Evolutionary conservation across 2,888 invertebrate genomes (phyloP).

Genomic region (Athalia circularis): DNA sequence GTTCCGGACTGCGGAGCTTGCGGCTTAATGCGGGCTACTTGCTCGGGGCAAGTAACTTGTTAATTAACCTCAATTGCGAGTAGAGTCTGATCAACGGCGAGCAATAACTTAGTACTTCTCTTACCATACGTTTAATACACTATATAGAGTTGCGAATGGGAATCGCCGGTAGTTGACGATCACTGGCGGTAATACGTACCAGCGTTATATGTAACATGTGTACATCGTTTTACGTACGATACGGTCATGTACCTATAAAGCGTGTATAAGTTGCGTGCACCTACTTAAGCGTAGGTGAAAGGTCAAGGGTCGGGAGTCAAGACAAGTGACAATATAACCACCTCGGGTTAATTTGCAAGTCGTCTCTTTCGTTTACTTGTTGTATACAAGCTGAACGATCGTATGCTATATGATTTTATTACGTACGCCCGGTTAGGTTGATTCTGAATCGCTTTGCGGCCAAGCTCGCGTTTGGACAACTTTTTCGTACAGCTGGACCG

Average conservation of each 20-base stretch:
- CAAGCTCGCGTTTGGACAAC: too few relatives aligned
- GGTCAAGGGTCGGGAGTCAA: slow-evolving; percentile 14
- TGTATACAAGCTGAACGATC: not conserved
- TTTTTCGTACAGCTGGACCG: too few relatives aligned
- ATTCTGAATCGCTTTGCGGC: too few relatives aligned
- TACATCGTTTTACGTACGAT: not conserved
- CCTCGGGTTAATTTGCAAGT: not conserved
- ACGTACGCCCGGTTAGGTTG: too few relatives aligned
- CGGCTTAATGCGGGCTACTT: not conserved
- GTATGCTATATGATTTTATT: not conserved
- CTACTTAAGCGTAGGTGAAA: not conserved
- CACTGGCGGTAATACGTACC: not conserved
- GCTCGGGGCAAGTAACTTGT: slow-evolving; percentile 31
- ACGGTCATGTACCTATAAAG: not conserved
- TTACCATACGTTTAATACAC: not conserved
- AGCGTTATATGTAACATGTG: not conserved
- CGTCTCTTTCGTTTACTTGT: too few relatives aligned
- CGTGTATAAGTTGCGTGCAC: too few relatives aligned
- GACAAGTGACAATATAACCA: slow-evolving; percentile 10
- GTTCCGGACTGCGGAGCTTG: too few relatives aligned
- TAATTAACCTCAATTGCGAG: slow-evolving; percentile 43
- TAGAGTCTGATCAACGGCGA: slow-evolving; percentile 18
- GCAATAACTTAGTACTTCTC: slow-evolving; percentile 30
- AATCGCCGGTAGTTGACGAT: not conserved
- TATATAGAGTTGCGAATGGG: not conserved